Conservation (phyloP, 2,113 vertebrate genomes). For the Pao palembangensis region DNA sequence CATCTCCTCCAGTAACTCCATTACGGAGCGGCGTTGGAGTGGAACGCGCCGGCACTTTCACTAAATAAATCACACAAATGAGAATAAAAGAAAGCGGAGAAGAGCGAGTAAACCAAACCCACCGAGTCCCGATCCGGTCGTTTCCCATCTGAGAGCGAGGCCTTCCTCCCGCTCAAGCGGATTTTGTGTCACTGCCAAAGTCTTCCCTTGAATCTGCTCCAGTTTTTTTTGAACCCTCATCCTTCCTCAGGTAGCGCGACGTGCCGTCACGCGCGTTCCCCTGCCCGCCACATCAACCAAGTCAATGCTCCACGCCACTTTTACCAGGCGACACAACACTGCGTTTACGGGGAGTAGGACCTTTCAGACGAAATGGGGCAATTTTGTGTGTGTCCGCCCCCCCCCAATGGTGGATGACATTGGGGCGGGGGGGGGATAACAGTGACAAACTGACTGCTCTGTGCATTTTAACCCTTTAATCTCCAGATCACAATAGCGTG, state of each 20-base stretch:
- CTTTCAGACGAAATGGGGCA: conserved; percentile 8
- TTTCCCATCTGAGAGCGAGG: conserved; percentile 34
- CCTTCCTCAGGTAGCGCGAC: no score
- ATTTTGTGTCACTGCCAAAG: conserved; percentile 62
- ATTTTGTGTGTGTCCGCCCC: background rate
- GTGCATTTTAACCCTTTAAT: no score
- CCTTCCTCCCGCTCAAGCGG: conserved; percentile 54
- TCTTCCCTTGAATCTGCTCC: no score
- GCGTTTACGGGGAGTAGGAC: background rate
- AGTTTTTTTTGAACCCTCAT: no score
- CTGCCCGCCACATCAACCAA: no score
- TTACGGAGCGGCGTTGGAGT: background rate
- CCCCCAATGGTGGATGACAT: background rate
- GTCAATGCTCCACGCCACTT: conserved; percentile 2
- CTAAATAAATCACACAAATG: no score
- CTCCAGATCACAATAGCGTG: no score
- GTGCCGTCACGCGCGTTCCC: no score
- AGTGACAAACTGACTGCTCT: background rate
- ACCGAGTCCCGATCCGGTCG: conserved; percentile 51
- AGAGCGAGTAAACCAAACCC: conserved; percentile 11
- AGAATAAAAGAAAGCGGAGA: background rate
- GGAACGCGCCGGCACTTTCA: no score
- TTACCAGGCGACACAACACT: conserved; percentile 18
- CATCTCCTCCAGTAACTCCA: background rate
- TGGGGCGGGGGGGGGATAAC: no score